Percentiles rank a stretch among this genome's conserved stretches.
Conservation (phyloP, 1,140 invertebrate species). For the Lanistes nyassanus region DNA sequence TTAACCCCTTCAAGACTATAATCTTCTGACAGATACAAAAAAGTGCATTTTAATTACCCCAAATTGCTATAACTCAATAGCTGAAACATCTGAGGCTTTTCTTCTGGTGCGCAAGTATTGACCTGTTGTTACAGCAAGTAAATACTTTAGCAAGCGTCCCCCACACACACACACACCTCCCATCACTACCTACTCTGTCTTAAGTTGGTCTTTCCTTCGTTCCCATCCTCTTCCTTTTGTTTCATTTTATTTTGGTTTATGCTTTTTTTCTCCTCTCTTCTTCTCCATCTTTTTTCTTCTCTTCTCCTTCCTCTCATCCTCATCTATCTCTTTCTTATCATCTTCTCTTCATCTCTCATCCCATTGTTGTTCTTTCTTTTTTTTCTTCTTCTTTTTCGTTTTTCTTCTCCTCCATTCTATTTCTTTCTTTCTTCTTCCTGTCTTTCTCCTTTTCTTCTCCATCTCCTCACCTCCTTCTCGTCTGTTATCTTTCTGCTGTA, state of each 20-base stretch:
- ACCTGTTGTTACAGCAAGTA: no score
- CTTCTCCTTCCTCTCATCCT: slow-evolving; percentile 6
- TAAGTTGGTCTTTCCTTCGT: no score
- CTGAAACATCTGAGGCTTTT: no score
- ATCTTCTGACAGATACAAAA: no score
- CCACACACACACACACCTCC: background rate
- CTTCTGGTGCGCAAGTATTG: no score
- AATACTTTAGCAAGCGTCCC: no score
- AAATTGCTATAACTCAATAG: no score
- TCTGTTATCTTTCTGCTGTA: background rate
- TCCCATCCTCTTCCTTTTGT: slow-evolving; percentile 1
- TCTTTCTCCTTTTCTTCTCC: slow-evolving; percentile 8
- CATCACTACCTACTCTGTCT: no score
- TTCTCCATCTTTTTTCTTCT: background rate
- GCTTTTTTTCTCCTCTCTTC: slow-evolving; percentile 1
- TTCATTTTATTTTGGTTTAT: background rate
- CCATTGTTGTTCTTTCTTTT: background rate
- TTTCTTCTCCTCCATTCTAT: background rate
- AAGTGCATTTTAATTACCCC: no score
- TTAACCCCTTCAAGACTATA: no score
- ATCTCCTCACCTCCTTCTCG: background rate
- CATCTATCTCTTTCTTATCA: no score
- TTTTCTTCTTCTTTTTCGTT: background rate
- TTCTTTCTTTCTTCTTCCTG: background rate
- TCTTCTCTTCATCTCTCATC: no score